Conservation (phyloP, 2,888 invertebrate species). For the Anoplius nigerrimus region DNA sequence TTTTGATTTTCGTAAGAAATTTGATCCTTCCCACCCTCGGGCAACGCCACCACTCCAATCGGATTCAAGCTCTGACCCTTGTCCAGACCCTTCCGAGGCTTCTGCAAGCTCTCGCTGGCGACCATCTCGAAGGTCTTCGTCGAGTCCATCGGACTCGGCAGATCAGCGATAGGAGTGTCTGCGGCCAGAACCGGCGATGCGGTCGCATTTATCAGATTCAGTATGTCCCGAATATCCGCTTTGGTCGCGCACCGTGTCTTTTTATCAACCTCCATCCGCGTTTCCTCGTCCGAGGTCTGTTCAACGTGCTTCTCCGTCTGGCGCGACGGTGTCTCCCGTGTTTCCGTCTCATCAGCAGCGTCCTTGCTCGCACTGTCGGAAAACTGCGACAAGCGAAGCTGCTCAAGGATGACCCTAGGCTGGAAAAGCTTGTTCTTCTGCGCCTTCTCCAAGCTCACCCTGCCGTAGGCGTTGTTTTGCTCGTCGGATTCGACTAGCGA, state of each 20-base stretch:
- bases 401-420: constrained; percentile 70
- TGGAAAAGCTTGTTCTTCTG: constrained; percentile 67
- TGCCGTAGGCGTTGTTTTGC: constrained; percentile 18
- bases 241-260: constrained; percentile 56
- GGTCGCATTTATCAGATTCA: constrained; percentile 67
- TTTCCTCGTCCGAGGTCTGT: constrained; percentile 43
- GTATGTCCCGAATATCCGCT: constrained; percentile 66
- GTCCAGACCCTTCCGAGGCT: constrained; percentile 20
- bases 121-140: constrained; percentile 60
- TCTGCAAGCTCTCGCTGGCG: constrained; percentile 23
- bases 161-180: constrained; percentile 62
- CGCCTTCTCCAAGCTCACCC: constrained; percentile 58
- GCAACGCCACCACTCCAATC: neutral
- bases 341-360: constrained; percentile 21
- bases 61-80: constrained; percentile 8
- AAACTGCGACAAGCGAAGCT: constrained; percentile 64
- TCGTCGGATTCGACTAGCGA: constrained; percentile 49
- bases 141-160: constrained; percentile 56
- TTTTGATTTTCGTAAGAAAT: constrained; percentile 25
- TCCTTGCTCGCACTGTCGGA: constrained; percentile 45
- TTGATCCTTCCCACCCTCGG: constrained; percentile 8
- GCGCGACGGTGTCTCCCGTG: constrained; percentile 13
- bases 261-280: constrained; percentile 49
- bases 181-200: constrained; percentile 64
- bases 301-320: constrained; percentile 27